Evolutionary conservation across 1,140 invertebrate species (phyloP).

Genomic region (Papilio polytes): DNA sequence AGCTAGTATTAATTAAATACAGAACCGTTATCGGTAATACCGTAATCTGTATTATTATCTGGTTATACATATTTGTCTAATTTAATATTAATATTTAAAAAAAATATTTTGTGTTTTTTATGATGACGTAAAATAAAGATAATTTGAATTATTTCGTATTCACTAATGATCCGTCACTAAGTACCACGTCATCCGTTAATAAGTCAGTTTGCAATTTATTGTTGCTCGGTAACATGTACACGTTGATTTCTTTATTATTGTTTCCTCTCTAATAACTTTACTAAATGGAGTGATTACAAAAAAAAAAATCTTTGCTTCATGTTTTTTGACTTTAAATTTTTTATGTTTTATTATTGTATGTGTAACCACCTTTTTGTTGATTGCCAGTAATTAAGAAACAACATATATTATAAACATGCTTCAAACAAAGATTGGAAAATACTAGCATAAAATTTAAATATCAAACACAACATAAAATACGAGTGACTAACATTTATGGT

Average conservation of each 20-base stretch:
- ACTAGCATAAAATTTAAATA: not conserved
- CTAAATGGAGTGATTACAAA: not conserved
- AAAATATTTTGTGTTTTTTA: not conserved
- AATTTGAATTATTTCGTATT: conserved; percentile 26
- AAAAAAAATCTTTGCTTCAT: not conserved
- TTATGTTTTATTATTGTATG: not conserved
- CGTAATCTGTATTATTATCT: too few relatives aligned
- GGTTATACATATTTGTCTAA: too few relatives aligned
- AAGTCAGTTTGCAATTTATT: conserved; percentile 16
- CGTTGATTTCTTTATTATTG: conserved; percentile 2
- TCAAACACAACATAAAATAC: not conserved
- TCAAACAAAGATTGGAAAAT: not conserved
- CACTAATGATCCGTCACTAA: conserved; percentile 30
- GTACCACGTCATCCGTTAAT: conserved; percentile 24
- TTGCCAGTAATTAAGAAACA: not conserved
- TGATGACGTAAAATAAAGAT: not conserved
- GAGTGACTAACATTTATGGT: conserved; percentile 14
- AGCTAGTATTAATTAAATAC: too few relatives aligned
- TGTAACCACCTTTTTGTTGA: not conserved
- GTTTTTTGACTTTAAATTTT: not conserved
- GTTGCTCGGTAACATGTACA: not conserved
- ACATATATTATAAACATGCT: not conserved
- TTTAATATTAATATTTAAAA: not conserved
- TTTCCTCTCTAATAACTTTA: not conserved
- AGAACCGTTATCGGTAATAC: too few relatives aligned